A percentile compares a stretch with the other conserved stretches of the same genome.
These are phyloP conservation scores for Orchesella flavescens DNA, from an alignment of 2,888 invertebrate genomes.

Conservation along the genomic window DNA sequence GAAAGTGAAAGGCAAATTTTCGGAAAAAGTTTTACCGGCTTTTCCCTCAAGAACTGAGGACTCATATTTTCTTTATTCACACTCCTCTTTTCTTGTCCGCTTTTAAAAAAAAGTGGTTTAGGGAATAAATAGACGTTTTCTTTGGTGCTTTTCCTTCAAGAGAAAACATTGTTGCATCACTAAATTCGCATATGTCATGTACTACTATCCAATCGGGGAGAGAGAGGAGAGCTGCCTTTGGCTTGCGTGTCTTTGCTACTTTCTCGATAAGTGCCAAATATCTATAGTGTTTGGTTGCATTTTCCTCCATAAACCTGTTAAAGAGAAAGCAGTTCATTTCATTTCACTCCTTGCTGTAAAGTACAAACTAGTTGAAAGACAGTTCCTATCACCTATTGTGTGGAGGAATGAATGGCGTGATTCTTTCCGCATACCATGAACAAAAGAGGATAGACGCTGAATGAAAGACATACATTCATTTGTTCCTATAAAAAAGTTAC, in stretches of 20 bases:
- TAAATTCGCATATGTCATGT: no score
- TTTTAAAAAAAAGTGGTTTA: conserved; percentile 10
- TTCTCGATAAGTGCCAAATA: no score
- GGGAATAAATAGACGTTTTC: conserved; percentile 22
- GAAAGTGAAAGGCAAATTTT: conserved; percentile 30
- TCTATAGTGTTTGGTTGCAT: no score
- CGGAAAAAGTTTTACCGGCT: conserved; percentile 24
- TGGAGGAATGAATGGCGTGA: background rate
- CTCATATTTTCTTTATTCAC: conserved; percentile 30
- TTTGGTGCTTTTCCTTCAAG: background rate
- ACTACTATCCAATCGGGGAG: no score
- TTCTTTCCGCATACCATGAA: background rate
- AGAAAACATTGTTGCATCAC: conserved; percentile 30
- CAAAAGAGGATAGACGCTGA: no score
- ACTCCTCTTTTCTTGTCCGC: background rate
- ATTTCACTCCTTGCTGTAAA: no score
- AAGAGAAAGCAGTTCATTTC: no score
- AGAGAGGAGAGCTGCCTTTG: no score
- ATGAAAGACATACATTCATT: no score
- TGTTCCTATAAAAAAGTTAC: no score
- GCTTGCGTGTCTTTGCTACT: no score
- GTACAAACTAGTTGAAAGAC: background rate
- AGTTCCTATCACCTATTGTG: background rate
- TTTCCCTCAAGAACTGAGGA: conserved; percentile 28
- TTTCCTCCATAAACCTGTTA: no score